A percentile compares a stretch with the other conserved stretches of the same genome.
Conservation (phyloP, 2,113 vertebrate species). For the Tyto alba region DNA sequence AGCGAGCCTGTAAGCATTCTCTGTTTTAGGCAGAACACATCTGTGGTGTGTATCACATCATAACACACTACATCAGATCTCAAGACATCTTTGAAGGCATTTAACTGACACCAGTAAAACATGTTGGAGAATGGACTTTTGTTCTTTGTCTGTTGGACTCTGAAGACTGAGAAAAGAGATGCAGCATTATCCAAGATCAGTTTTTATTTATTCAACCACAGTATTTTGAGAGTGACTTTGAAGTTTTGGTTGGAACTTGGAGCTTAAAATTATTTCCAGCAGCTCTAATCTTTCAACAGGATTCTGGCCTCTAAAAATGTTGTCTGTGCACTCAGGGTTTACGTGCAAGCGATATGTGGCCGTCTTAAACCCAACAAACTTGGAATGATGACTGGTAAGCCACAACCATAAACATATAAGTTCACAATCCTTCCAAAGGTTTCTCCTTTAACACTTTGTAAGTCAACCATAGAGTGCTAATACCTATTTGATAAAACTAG, state of each 20-base stretch:
- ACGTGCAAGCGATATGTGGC: not conserved
- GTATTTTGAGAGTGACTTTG: not conserved
- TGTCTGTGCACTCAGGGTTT: not conserved
- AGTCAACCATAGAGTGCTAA: not conserved
- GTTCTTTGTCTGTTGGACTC: not conserved
- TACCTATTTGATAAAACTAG: not conserved
- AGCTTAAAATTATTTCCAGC: not conserved
- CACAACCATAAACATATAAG: not conserved
- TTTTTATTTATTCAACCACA: not conserved
- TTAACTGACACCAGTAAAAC: not conserved
- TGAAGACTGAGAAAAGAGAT: not conserved
- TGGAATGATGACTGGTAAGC: not conserved
- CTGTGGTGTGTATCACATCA: not conserved
- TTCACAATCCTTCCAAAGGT: not conserved
- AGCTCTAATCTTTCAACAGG: not conserved
- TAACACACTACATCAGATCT: not conserved
- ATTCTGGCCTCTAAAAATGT: not conserved
- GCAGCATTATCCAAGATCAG: not conserved
- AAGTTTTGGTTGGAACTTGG: not conserved
- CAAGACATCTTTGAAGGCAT: not conserved
- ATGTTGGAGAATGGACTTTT: not conserved
- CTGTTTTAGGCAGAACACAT: not conserved
- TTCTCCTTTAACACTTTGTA: not conserved
- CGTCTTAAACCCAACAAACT: not conserved
- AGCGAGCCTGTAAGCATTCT: rapidly evolving